A percentile compares a stretch with the other conserved stretches of the same genome.
These are phyloP conservation scores for Dorcus parallelipipedus DNA, from an alignment of 2,888 invertebrate species.

Conservation along the genomic window DNA sequence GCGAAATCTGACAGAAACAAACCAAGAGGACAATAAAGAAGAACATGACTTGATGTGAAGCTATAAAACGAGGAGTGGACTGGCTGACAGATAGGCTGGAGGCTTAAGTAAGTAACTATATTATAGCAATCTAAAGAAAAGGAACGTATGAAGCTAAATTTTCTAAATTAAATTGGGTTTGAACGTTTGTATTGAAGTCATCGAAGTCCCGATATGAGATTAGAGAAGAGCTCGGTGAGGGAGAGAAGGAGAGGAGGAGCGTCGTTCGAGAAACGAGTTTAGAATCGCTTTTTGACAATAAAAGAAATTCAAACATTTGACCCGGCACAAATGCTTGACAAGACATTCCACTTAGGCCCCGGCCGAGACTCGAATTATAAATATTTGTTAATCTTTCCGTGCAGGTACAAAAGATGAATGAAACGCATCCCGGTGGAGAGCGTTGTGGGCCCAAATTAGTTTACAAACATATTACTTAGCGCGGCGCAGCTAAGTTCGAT, in stretches of 20 bases:
- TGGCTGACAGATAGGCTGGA: too few species aligned
- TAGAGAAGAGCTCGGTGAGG: constrained; percentile 13
- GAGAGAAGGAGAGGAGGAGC: constrained; percentile 5
- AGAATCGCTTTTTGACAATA: constrained; percentile 36
- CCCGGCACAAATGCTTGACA: constrained; percentile 45
- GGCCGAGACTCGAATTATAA: constrained; percentile 41
- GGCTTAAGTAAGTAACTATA: too few species aligned
- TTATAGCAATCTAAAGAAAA: too few species aligned
- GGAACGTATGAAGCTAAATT: too few species aligned
- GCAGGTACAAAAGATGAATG: constrained; percentile 28
- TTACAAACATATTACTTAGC: constrained; percentile 33
- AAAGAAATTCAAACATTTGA: constrained; percentile 43
- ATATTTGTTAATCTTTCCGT: constrained; percentile 43
- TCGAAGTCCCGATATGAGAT: background rate
- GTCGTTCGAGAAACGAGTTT: constrained; percentile 18
- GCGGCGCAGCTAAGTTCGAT: constrained; percentile 22
- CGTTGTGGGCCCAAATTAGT: constrained; percentile 28
- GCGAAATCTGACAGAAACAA: too few species aligned
- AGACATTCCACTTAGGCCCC: constrained; percentile 45
- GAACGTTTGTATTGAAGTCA: too few species aligned
- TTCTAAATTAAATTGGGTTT: too few species aligned
- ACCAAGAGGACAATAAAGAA: too few species aligned
- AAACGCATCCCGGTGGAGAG: constrained; percentile 5
- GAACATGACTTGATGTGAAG: too few species aligned
- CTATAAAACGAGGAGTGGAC: too few species aligned